Conservation (phyloP, 2,888 invertebrate species). For the Chaetoderma sp. region DNA sequence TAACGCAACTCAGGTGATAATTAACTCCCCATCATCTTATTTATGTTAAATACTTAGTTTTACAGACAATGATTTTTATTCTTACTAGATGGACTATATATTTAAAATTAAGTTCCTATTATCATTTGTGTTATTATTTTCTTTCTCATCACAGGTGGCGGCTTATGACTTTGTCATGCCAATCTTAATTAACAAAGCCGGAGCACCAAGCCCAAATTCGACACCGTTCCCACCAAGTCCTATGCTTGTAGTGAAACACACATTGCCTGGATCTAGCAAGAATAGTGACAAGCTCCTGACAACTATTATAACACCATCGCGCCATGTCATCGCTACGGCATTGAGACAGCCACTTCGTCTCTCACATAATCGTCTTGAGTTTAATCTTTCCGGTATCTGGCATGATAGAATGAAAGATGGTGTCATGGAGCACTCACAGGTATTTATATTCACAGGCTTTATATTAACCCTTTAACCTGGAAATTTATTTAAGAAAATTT, state of each 20-base stretch:
- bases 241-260: no score
- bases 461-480: neutral
- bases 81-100: no score
- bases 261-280: constrained; percentile 56
- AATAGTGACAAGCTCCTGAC: constrained; percentile 60
- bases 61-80: no score
- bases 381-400: constrained; percentile 55
- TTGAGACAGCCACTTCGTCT: constrained; percentile 65
- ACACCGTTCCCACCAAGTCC: constrained; percentile 55
- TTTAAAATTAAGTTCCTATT: no score
- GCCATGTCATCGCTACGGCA: constrained; percentile 67
- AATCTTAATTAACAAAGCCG: constrained; percentile 63
- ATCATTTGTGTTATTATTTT: no score
- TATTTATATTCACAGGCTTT: constrained; percentile 15
- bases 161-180: constrained; percentile 68
- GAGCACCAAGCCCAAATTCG: constrained; percentile 58
- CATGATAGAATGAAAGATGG: constrained; percentile 42
- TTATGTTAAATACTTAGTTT: no score
- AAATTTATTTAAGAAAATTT: neutral
- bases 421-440: constrained; percentile 42
- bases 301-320: constrained; percentile 59
- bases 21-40: no score
- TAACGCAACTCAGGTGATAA: no score
- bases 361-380: constrained; percentile 59
- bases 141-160: constrained; percentile 59